Evolutionary conservation across 2,113 vertebrate species (phyloP).

Genomic region (Glareola pratincola): DNA sequence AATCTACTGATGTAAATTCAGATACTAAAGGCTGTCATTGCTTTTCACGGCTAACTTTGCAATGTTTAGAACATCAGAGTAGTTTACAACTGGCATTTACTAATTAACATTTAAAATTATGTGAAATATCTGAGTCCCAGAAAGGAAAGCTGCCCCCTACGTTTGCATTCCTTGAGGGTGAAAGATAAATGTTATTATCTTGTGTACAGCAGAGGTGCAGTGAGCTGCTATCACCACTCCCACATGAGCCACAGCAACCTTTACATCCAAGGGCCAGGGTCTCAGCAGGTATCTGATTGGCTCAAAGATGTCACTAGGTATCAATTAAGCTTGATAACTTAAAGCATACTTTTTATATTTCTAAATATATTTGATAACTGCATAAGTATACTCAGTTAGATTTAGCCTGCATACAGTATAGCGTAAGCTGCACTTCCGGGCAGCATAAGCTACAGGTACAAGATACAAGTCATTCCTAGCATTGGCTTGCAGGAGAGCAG

Average conservation of each 20-base stretch:
- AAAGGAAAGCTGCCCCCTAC: neutral
- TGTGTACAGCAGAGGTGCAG: neutral
- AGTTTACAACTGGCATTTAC: neutral
- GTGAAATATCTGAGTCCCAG: neutral
- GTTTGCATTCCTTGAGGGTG: neutral
- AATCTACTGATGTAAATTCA: neutral
- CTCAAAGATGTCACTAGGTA: neutral
- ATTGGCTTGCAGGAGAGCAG: neutral
- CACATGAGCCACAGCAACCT: neutral
- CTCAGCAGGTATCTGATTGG: neutral
- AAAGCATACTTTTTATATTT: neutral
- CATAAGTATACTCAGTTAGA: neutral
- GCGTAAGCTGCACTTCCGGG: neutral
- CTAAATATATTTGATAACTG: neutral
- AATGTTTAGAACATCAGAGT: neutral
- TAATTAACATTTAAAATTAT: neutral
- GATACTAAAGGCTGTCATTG: neutral
- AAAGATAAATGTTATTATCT: neutral
- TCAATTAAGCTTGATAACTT: neutral
- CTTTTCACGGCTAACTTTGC: neutral
- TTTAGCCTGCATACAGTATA: neutral
- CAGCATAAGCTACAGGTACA: neutral
- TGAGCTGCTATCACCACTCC: neutral
- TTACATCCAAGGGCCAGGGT: neutral
- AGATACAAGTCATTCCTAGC: neutral